Evolutionary conservation across 2,888 invertebrate genomes (phyloP), one percentile per base, ranked within the genome.

Genomic region (Eupsilia transversa): DNA sequence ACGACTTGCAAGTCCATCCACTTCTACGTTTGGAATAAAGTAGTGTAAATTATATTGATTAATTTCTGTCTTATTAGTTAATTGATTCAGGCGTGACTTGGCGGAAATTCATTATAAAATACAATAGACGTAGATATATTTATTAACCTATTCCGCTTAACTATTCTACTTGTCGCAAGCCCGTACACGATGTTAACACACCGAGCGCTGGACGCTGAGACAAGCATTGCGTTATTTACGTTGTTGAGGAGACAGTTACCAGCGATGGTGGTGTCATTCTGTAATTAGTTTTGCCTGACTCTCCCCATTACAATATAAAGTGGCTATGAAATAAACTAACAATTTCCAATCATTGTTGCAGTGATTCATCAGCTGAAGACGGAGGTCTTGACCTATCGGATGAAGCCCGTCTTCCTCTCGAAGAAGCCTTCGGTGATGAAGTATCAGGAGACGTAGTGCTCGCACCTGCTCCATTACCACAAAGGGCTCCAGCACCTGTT

Each of bases 351-450:
- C 1, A 86, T 84, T 10, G 72, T 79, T 74, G 54, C 90, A 96
- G 96, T 38, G 96, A 96, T 73, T 93, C 94, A 73, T 93, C 96
- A 68, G 92, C 94, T 2, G 96, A 96, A 80, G 95, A 95, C 60
- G 90, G 91, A 27, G 93, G 93, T 60, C 85, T 92, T 0, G 93
- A 94, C 66, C 85, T 92, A 38, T 92, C 92, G 3, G 93, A 93
- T 61, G 94, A 94, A 79, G 91, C 93, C n/a, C 93, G 94, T 1
- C 87, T 95, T 0, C 93, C 95, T 0, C 75, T 96, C 6, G 95
- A 96, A 83, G 95, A 95, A 78, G 94, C 94, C 10, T 96, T 96
- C 68, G 96, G 96, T 27, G 96, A 96, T 70, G 95, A 94, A 69
- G 83, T 83, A 0, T 83, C 83, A 30, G 83, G 83, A 2, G 85